Percentiles rank a stretch among this genome's conserved stretches.
These are phyloP conservation scores for Phortica okadai DNA, from an alignment of 2,888 invertebrate genomes.

Conservation along the genomic window DNA sequence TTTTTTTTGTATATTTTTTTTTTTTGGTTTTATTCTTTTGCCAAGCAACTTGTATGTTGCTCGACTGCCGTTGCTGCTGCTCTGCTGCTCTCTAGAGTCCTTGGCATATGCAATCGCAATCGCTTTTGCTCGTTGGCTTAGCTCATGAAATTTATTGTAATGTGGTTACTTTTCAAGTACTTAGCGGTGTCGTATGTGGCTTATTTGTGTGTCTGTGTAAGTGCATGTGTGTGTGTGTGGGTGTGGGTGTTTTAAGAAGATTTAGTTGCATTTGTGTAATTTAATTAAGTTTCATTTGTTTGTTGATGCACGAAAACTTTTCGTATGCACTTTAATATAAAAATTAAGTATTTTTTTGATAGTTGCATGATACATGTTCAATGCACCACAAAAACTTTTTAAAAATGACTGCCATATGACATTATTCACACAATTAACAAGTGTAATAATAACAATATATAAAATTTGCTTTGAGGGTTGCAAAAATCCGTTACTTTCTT, in stretches of 20 bases:
- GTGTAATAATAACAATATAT: too few relatives aligned
- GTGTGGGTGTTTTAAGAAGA: neutral
- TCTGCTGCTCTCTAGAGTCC: neutral
- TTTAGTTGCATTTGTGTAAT: neutral
- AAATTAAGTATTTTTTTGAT: too few relatives aligned
- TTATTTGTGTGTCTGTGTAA: neutral
- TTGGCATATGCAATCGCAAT: neutral
- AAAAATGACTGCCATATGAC: too few relatives aligned
- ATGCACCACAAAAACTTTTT: too few relatives aligned
- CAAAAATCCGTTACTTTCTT: too few relatives aligned
- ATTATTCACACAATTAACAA: too few relatives aligned
- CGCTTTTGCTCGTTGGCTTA: neutral
- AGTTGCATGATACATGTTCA: too few relatives aligned
- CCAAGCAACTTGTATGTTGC: neutral
- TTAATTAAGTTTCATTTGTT: conserved; percentile 12
- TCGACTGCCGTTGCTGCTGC: neutral
- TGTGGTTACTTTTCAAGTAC: conserved; percentile 18
- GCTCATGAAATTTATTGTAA: conserved; percentile 25
- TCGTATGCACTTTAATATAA: too few relatives aligned
- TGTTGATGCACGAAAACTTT: too few relatives aligned
- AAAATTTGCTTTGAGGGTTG: too few relatives aligned
- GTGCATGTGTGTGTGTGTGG: neutral
- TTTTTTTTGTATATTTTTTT: neutral
- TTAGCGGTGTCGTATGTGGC: conserved; percentile 6
- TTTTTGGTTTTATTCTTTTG: neutral